Base-by-base conservation (phyloP, 2,113 vertebrate genomes). In the Patagioenas fasciata region DNA sequence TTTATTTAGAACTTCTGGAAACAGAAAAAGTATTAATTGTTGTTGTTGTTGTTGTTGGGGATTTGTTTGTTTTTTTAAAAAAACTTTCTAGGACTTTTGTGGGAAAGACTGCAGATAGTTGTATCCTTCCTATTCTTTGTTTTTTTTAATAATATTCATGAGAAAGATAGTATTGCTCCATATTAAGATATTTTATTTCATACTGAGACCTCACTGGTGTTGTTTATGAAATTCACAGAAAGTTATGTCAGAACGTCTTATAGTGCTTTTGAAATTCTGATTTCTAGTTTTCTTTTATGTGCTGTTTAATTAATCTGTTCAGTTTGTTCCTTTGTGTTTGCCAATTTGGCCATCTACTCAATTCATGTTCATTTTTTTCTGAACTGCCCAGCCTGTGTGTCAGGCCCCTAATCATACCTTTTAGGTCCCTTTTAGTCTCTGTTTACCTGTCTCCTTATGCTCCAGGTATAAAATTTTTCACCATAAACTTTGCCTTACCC, bases 91-190 rank as follows among this genome's bases (percentile, higher is more conserved):
- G 60, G 8, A 61, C 5, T 51, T 80, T 71, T 50, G 14, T 60
- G 36, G 13, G 47, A 64, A 91, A 47, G 17, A 51, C 57, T 51
- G 79, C 6, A 62, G n/a, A 61, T 29, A 38, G 4, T n/a, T 85
- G 6, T 32, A 21, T 34, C 60, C 6, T 32, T 58, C 5, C 20
- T 31, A 0, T 54, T 38, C 2, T 71, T 31, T 2, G 8, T 6
- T 5, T 18, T 64, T 8, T 53, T 36, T 15, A 18, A 19, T 34
- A 29, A 15, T 20, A 34, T 56, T 56, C 8, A 50, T 1, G 2
- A 82, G 38, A 70, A 77, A 56, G 11, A 9, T 42, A 26, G 21
- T 71, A 42, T 32, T 87, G 34, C 24, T 57, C 10, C 26, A 24
- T 17, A 40, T 44, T 47, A 20, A 4, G 36, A 18, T 56, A 34